A percentile compares a stretch with the other conserved stretches of the same genome.
These are phyloP conservation scores for Tetragonula clypearis DNA, from an alignment of 1,140 invertebrate genomes.

Conservation along the genomic window DNA sequence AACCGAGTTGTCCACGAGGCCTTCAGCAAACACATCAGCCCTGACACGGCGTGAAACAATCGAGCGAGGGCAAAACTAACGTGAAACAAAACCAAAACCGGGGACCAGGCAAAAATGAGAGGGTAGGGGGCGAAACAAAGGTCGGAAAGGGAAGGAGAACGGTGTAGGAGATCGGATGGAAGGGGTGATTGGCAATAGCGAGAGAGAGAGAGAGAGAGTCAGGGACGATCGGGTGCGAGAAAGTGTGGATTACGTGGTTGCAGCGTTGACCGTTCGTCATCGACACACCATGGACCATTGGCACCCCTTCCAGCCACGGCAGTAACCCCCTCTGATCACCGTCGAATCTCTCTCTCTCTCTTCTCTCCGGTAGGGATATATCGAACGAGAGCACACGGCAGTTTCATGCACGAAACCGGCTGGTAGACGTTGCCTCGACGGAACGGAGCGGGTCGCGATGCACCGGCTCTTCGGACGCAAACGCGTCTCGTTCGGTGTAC, in stretches of 20 bases:
- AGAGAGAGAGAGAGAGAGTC: background rate
- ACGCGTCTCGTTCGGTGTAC: constrained; percentile 74
- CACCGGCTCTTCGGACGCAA: constrained; percentile 75
- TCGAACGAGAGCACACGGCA: constrained; percentile 35
- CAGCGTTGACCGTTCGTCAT: constrained; percentile 55
- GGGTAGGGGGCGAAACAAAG: background rate
- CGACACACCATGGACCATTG: constrained; percentile 61
- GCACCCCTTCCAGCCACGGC: constrained; percentile 8
- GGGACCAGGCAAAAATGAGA: too few species aligned
- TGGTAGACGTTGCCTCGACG: constrained; percentile 47
- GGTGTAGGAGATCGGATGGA: background rate
- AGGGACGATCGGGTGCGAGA: constrained; percentile 39
- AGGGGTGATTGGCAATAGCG: constrained; percentile 30
- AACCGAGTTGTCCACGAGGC: too few species aligned
- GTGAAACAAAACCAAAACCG: background rate
- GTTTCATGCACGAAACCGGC: constrained; percentile 62
- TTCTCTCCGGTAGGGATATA: constrained; percentile 8
- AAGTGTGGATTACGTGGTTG: constrained; percentile 59
- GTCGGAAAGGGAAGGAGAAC: background rate
- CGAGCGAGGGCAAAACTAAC: background rate
- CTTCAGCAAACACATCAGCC: background rate
- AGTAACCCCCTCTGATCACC: constrained; percentile 47
- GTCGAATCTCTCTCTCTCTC: constrained; percentile 42
- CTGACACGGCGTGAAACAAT: background rate
- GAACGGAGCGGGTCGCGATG: constrained; percentile 63